Percentiles rank a stretch among this genome's conserved stretches.
Conservation (phyloP, 2,113 vertebrate genomes). For the Melanotaenia duboulayi region DNA sequence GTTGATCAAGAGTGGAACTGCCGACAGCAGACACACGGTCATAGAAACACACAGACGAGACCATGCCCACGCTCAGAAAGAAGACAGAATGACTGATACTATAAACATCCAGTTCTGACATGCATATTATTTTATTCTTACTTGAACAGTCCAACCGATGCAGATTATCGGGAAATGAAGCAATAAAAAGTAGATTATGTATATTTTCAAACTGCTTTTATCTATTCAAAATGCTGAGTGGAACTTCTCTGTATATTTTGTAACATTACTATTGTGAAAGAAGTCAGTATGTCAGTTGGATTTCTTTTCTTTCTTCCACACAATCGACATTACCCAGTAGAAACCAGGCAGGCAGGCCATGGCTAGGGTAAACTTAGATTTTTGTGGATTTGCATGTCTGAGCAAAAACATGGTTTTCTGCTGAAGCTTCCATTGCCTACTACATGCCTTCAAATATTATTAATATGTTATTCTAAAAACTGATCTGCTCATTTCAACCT, state of each 20-base stretch:
- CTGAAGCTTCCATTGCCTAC: background rate
- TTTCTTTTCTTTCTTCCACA: constrained; percentile 25
- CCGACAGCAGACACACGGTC: constrained; percentile 59
- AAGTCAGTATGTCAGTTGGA: constrained; percentile 13
- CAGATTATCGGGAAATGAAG: constrained; percentile 10
- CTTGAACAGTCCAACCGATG: constrained; percentile 22
- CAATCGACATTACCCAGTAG: constrained; percentile 17
- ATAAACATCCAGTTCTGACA: constrained; percentile 6
- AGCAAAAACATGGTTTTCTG: constrained; percentile 1
- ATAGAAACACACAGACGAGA: constrained; percentile 12
- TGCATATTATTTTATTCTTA: constrained; percentile 9
- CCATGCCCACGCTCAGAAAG: constrained; percentile 17
- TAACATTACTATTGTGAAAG: constrained; percentile 8
- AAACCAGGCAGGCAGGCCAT: background rate
- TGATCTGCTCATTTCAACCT: background rate
- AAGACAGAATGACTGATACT: constrained; percentile 12
- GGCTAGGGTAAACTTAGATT: constrained; percentile 10
- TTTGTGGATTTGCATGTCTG: constrained; percentile 17
- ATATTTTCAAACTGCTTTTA: constrained; percentile 6
- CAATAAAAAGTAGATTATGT: constrained; percentile 5
- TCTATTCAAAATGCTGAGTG: too few species aligned
- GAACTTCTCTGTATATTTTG: background rate
- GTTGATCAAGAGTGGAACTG: constrained; percentile 51
- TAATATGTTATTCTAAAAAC: constrained; percentile 19
- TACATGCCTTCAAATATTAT: background rate